Base-by-base conservation (phyloP, 2,113 vertebrate species). In the Motacilla alba region DNA sequence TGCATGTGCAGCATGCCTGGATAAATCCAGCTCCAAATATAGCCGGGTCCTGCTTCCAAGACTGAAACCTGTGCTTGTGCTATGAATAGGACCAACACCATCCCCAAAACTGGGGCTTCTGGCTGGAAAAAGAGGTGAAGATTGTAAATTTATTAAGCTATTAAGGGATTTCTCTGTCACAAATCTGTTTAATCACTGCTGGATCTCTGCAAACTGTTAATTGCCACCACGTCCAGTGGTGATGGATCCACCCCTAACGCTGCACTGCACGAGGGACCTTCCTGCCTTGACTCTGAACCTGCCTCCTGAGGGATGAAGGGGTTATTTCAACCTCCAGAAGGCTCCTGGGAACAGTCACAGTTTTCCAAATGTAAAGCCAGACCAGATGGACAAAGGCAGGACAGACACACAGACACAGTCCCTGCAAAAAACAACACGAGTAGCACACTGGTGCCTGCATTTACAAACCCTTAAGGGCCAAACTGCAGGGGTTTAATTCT, bases 1-100 rank as follows among this genome's bases (percentile, higher is more conserved):
- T 87, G 81, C 39, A 47, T 12, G 49, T 37, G 73, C 46, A 62
- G 58, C 55, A 72, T 53, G 59, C 39, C 67, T 63, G 3, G 24
- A 76, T 56, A 92, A 86, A 86, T 23, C 63, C 18, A 90, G 85
- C 63, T 47, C 64, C 94, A 80, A 83, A 70, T 66, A 86, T 17
- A 79, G 83, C 55, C 0, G 0, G n/a, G 63, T 77, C 85, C 75
- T 39, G 83, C 72, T 93, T 47, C 50, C 75, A 33, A 66, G 55
- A 62, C 83, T 74, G 89, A 56, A 92, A 87, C 66, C 67, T 55
- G 64, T 62, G 55, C 83, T 56, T 35, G 74, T 5, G 24, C 84
- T 72, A 87, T 64, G 84, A 80, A 86, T 18, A 90, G 64, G 60
- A 55, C 35, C 73, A 46, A 33, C 1, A 20, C 33, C 19, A 43